Conservation (phyloP, 1,140 invertebrate genomes). For the Drosophila biarmipes region DNA sequence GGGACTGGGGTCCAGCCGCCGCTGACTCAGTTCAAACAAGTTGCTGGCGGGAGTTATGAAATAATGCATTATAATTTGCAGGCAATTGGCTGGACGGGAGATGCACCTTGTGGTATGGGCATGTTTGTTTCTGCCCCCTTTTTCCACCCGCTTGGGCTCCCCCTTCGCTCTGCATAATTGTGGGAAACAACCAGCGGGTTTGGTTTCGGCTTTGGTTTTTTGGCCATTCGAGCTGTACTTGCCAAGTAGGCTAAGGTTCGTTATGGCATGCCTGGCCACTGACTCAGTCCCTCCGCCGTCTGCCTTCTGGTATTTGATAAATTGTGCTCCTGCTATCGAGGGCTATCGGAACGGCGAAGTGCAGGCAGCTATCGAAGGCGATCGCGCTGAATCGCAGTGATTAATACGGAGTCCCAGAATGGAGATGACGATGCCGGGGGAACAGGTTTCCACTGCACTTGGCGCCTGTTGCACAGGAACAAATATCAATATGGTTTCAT, state of each 20-base stretch:
- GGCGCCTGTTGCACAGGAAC: slow-evolving; percentile 50
- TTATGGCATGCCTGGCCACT: slow-evolving; percentile 73
- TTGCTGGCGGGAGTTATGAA: slow-evolving; percentile 81
- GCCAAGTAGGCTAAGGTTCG: slow-evolving; percentile 80
- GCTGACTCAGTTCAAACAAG: slow-evolving; percentile 79
- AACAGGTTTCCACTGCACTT: slow-evolving; percentile 68
- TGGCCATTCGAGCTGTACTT: slow-evolving; percentile 23
- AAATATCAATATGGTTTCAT: background rate
- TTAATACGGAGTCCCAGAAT: slow-evolving; percentile 55
- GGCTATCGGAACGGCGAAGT: slow-evolving; percentile 58
- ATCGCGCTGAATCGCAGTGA: slow-evolving; percentile 69
- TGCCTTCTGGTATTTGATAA: slow-evolving; percentile 67
- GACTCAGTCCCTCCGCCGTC: slow-evolving; percentile 46
- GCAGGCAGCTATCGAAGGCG: slow-evolving; percentile 60
- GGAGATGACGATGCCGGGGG: slow-evolving; percentile 16
- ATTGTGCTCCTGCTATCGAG: slow-evolving; percentile 68
- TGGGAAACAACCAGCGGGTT: slow-evolving; percentile 80
- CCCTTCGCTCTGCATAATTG: slow-evolving; percentile 78
- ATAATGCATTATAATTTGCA: slow-evolving; percentile 82
- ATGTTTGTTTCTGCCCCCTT: slow-evolving; percentile 65
- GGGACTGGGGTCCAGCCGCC: slow-evolving; percentile 1
- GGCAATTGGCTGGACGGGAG: slow-evolving; percentile 68
- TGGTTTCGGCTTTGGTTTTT: background rate
- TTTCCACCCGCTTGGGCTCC: slow-evolving; percentile 43
- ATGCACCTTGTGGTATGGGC: slow-evolving; percentile 74